A percentile compares a stretch with the other conserved stretches of the same genome.
phyloP scores from a whole-genome alignment of 2,797 vertebrate genomes.

The Notolabrus celidotus region DNA sequence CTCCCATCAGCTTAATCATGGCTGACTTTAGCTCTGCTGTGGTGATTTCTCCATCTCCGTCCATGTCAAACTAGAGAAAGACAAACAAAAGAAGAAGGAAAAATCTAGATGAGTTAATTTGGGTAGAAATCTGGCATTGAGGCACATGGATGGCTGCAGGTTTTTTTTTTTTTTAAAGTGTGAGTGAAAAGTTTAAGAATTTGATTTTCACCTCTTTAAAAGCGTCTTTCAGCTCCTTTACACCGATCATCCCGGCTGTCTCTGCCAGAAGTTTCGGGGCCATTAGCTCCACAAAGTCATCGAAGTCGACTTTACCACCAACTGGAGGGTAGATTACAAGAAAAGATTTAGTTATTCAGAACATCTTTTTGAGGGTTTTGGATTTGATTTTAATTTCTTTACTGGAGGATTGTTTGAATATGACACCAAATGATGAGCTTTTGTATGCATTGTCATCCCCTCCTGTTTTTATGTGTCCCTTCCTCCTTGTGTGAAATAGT shows the following conservation, averaged over 20 bases:
- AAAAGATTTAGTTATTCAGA: neutral
- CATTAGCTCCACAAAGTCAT: conserved; percentile 89
- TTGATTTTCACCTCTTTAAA: conserved; percentile 84
- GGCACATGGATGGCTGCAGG: neutral
- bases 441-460: too few relatives aligned
- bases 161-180: too few relatives aligned
- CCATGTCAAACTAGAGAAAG: conserved; percentile 91
- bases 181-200: neutral
- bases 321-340: conserved; percentile 66
- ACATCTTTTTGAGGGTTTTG: neutral
- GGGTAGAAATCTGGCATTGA: neutral
- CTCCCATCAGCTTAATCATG: conserved; percentile 95
- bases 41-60: conserved; percentile 97
- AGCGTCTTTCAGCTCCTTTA: conserved; percentile 87
- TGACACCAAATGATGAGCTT: too few relatives aligned
- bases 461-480: too few relatives aligned
- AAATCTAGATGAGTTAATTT: neutral
- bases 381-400: too few relatives aligned
- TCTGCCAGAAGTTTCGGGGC: conserved; percentile 87
- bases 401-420: too few relatives aligned
- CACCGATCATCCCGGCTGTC: conserved; percentile 87
- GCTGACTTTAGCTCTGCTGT: conserved; percentile 93
- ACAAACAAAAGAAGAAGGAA: neutral
- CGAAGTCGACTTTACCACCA: conserved; percentile 87
- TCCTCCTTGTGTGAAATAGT: too few relatives aligned